These are phyloP conservation scores for Anas capensis DNA, from an alignment of 2,797 vertebrate genomes.

Conservation along the genomic window DNA sequence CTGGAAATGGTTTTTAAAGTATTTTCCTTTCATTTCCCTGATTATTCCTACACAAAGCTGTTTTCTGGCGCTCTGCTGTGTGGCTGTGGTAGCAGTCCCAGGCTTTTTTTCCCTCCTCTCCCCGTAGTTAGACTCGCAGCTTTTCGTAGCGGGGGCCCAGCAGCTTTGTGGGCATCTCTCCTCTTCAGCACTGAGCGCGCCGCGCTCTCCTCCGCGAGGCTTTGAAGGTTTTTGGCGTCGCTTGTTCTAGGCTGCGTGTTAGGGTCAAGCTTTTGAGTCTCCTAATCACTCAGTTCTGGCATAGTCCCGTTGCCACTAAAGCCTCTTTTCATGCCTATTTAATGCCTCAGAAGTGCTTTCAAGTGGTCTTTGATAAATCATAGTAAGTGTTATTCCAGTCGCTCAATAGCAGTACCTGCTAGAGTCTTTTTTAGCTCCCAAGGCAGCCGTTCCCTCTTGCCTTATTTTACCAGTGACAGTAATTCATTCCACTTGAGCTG, in stretches of 20 bases:
- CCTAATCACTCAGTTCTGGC: slow-evolving; percentile 68
- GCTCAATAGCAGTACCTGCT: slow-evolving; percentile 83
- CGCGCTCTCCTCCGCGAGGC: background rate
- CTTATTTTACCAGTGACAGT: slow-evolving; percentile 78
- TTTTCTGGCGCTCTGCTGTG: background rate
- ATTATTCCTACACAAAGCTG: background rate
- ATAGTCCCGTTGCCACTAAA: slow-evolving; percentile 80
- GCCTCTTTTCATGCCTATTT: slow-evolving; percentile 86
- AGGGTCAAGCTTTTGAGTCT: slow-evolving; percentile 65
- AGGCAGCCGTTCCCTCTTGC: slow-evolving; percentile 81
- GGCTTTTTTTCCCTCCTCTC: background rate
- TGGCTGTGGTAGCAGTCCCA: background rate
- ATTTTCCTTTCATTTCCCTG: background rate
- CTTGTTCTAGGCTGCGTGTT: slow-evolving; percentile 10
- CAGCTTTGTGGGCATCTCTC: background rate
- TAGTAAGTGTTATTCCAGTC: slow-evolving; percentile 84
- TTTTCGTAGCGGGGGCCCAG: background rate
- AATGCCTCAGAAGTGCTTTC: slow-evolving; percentile 90
- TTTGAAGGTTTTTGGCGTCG: slow-evolving; percentile 64
- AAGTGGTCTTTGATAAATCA: slow-evolving; percentile 92
- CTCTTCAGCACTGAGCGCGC: background rate
- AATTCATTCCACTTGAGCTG: slow-evolving; percentile 81
- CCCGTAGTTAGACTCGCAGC: background rate
- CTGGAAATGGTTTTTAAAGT: background rate
- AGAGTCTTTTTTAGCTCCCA: slow-evolving; percentile 76